phyloP scores from a whole-genome alignment of 2,797 vertebrate species.

The Danio choprae region DNA sequence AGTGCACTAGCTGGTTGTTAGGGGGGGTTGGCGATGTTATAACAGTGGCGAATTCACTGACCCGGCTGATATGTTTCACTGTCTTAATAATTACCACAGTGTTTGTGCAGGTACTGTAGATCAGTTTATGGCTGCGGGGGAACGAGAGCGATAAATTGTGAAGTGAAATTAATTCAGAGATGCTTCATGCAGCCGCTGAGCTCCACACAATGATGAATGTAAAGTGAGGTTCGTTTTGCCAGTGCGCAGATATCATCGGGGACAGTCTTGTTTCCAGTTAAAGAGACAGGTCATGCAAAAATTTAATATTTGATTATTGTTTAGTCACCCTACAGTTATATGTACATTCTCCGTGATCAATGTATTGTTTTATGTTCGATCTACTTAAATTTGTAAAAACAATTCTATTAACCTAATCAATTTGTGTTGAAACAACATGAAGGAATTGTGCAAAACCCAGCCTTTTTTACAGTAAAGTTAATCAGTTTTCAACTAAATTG shows the following conservation, averaged over 20 bases:
- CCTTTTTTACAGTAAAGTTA: too few species aligned
- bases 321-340: too few species aligned
- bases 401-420: too few species aligned
- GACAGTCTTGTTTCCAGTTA: constrained; percentile 10
- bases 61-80: constrained; percentile 53
- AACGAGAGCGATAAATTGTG: neutral
- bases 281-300: too few species aligned
- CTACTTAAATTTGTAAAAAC: too few species aligned
- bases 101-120: constrained; percentile 1
- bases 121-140: constrained; percentile 4
- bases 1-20: constrained; percentile 30
- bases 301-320: too few species aligned
- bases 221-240: constrained; percentile 15
- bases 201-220: constrained; percentile 19
- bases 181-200: neutral
- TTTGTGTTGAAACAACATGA: too few species aligned
- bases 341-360: too few species aligned
- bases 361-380: too few species aligned
- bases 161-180: constrained; percentile 32
- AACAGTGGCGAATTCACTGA: constrained; percentile 26
- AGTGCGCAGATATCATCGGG: neutral
- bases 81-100: constrained; percentile 26
- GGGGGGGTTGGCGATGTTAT: constrained; percentile 17
- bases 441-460: too few species aligned
- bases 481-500: too few species aligned